Evolutionary conservation across 2,113 vertebrate genomes (phyloP), one percentile per base, ranked within the genome.

Genomic region (Oreochromis tanganicae): DNA sequence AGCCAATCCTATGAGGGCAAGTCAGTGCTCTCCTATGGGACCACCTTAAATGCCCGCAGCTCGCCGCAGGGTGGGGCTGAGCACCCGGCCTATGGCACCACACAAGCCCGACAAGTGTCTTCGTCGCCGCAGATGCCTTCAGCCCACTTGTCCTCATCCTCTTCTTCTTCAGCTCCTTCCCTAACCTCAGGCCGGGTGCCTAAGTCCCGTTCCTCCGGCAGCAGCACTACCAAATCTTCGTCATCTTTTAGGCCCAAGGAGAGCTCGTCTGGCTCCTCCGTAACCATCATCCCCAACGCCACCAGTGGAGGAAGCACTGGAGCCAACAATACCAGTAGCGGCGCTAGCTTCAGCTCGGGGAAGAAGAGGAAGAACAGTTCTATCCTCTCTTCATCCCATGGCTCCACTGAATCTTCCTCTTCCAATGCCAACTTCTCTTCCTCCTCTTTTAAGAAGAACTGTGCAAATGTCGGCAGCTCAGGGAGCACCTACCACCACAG

Each of bases 291-390:
- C 93, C 91, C 95, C 87, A 97, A 97, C 95, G 97, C 92, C 55
- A 87, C 88, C 13, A 86, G 88, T 56, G 91, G 94, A 50, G 91
- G 96, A 95, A 96, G 95, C 95, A 94, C 92, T n/a, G 97, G 96
- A 91, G 96, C 89, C 16, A 94, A 95, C 93, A 97, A 95, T 93
- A 96, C 96, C 92, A 94, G 96, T 96, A 95, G 95, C 87, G 96
- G 95, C 93, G 93, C 95, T 93, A 96, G 96, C 66, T 52, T 97
- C 80, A 96, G 97, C 97, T 97, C 97, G 94, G 98, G 98, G 94
- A 99, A 98, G 97, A 99, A 98, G 94, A 97, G 97, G 93, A 99
- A 98, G 96, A 98, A 95, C 95, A 98, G 96, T 88, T 98, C 98
- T 88, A 92, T 97, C 73, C 96, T 97, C 88, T 94, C 96, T 89